Evolutionary conservation across 2,888 invertebrate genomes (phyloP).

Genomic region (Cosmopolites sordidus): DNA sequence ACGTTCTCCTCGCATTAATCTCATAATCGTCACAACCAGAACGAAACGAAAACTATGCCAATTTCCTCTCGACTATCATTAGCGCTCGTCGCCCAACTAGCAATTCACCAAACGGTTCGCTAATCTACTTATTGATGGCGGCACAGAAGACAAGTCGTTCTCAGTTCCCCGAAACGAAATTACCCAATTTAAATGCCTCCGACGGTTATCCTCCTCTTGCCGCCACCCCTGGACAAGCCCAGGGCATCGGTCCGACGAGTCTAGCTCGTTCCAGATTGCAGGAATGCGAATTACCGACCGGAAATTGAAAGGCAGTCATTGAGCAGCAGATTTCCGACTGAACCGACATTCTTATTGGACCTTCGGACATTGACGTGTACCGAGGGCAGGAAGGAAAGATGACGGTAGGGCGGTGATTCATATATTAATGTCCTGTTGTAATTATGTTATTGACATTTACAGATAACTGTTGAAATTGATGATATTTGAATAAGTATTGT

Average conservation of each 20-base stretch:
- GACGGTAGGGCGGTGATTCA: background rate
- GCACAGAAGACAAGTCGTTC: constrained; percentile 6
- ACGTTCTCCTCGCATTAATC: too few relatives aligned
- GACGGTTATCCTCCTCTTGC: background rate
- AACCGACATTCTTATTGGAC: constrained; percentile 31
- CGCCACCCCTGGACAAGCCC: too few relatives aligned
- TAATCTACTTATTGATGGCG: constrained; percentile 13
- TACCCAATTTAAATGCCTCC: constrained; percentile 15
- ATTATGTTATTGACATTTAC: background rate
- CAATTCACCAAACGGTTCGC: too few relatives aligned
- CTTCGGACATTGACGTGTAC: constrained; percentile 30
- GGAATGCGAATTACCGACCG: constrained; percentile 37
- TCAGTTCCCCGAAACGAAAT: constrained; percentile 14
- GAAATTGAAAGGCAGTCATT: constrained; percentile 44
- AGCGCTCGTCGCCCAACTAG: too few relatives aligned
- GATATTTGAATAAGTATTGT: too few relatives aligned
- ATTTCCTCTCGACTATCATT: too few relatives aligned
- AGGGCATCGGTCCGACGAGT: too few relatives aligned
- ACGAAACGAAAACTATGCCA: too few relatives aligned
- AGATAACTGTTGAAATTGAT: background rate
- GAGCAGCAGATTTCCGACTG: constrained; percentile 38
- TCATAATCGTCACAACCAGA: too few relatives aligned
- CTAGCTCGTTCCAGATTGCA: constrained; percentile 3
- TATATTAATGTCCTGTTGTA: background rate
- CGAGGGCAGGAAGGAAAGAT: constrained; percentile 1